A percentile compares a stretch with the other conserved stretches of the same genome.
phyloP scores from a whole-genome alignment of 2,797 vertebrate genomes.

The Chlorospingus flavigularis region DNA sequence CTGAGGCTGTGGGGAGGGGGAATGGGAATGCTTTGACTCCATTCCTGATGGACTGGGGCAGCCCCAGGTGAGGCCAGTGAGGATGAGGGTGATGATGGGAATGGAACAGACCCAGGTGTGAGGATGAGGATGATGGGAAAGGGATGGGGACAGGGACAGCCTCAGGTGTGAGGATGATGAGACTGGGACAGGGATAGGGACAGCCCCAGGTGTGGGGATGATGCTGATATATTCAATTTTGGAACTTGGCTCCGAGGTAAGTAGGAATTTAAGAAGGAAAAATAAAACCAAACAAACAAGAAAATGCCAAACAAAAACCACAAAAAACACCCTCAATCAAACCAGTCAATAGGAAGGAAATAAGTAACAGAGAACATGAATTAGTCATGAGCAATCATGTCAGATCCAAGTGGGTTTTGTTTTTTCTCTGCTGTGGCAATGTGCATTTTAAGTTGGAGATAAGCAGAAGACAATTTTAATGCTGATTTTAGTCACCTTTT shows the following conservation, averaged over 20 bases:
- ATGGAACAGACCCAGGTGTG: neutral
- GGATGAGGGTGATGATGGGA: neutral
- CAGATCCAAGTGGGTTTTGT: neutral
- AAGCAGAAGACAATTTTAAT: neutral
- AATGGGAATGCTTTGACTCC: neutral
- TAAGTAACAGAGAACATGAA: neutral
- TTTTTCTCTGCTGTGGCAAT: neutral
- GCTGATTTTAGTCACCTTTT: neutral
- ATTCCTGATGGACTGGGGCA: neutral
- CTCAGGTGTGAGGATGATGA: neutral
- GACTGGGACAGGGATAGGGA: too few species aligned
- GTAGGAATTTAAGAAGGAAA: neutral
- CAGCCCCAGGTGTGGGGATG: neutral
- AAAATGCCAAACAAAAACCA: neutral
- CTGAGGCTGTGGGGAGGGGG: neutral
- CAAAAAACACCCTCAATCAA: fast-evolving
- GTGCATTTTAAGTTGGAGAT: neutral
- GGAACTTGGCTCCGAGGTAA: neutral
- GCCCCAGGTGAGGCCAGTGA: neutral
- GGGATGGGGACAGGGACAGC: too few species aligned
- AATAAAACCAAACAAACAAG: neutral
- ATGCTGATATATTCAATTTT: neutral
- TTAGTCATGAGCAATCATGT: neutral
- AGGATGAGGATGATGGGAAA: neutral
- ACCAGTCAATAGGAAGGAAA: neutral